Evolutionary conservation across 2,888 invertebrate species (phyloP).

Genomic region (Pantelozetes paolii): DNA sequence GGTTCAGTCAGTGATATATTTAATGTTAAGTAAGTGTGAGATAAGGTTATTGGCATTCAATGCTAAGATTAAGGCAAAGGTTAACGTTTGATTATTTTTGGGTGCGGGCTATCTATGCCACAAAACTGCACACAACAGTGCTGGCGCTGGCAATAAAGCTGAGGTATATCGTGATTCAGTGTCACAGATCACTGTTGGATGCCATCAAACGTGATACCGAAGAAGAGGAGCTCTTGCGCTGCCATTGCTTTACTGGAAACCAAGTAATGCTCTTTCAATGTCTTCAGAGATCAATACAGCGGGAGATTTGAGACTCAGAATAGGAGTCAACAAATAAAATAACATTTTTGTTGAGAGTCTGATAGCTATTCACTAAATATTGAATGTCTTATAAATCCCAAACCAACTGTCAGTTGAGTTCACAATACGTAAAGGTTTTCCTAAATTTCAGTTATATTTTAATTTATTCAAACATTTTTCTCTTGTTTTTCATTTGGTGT

Average conservation of each 20-base stretch:
- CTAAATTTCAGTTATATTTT: too few species aligned
- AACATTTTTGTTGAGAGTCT: conserved; percentile 2
- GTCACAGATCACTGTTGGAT: conserved; percentile 35
- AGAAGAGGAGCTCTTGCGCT: neutral
- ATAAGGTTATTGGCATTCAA: conserved; percentile 35
- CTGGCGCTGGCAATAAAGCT: neutral
- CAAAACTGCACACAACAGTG: neutral
- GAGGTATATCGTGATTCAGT: conserved; percentile 27
- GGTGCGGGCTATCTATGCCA: conserved; percentile 23
- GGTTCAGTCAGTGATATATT: conserved; percentile 32
- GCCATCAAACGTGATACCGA: conserved; percentile 23
- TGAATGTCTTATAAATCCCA: neutral
- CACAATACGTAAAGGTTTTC: too few species aligned
- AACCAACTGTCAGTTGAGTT: neutral
- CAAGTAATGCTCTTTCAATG: conserved; percentile 7
- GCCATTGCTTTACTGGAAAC: neutral
- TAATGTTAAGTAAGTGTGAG: conserved; percentile 21
- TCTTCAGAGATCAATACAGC: conserved; percentile 28
- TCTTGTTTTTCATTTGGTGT: too few species aligned
- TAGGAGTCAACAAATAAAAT: neutral
- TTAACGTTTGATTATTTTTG: conserved; percentile 37
- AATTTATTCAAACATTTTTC: too few species aligned
- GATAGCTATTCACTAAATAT: neutral
- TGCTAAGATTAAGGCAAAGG: neutral
- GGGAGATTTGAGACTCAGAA: conserved; percentile 30